Percentiles rank a stretch among this genome's conserved stretches.
These are phyloP conservation scores for Brachionus calyciflorus DNA, from an alignment of 1,140 invertebrate genomes.

Conservation along the genomic window DNA sequence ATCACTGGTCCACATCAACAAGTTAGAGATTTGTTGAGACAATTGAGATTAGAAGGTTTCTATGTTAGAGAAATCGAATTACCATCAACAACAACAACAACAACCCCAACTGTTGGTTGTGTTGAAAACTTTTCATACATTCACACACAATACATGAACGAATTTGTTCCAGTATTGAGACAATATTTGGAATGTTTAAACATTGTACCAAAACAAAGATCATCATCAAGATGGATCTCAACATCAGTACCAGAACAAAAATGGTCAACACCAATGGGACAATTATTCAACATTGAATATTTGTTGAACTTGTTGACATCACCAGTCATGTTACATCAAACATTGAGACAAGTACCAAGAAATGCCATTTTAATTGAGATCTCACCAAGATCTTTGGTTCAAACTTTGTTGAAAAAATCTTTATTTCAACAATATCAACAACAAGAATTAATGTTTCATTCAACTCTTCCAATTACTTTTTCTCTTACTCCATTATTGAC, in stretches of 20 bases:
- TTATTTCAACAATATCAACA: constrained; percentile 59
- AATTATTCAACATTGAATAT: constrained; percentile 81
- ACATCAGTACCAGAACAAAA: constrained; percentile 81
- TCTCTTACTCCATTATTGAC: background rate
- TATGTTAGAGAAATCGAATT: constrained; percentile 14
- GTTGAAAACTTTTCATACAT: constrained; percentile 86
- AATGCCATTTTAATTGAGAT: constrained; percentile 86
- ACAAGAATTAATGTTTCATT: background rate
- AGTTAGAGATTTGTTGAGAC: constrained; percentile 22
- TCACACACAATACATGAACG: constrained; percentile 67
- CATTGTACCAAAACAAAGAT: constrained; percentile 66
- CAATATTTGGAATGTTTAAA: constrained; percentile 18
- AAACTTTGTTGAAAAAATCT: constrained; percentile 78
- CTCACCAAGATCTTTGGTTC: constrained; percentile 82
- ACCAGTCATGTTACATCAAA: constrained; percentile 82
- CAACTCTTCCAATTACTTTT: background rate
- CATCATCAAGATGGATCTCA: constrained; percentile 79
- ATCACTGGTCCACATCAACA: constrained; percentile 74
- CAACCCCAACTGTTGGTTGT: constrained; percentile 65
- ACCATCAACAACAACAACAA: background rate
- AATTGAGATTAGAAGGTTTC: constrained; percentile 26
- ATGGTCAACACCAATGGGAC: constrained; percentile 74
- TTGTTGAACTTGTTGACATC: constrained; percentile 87
- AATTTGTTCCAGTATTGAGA: constrained; percentile 14
- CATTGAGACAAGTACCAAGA: constrained; percentile 75